Percentiles rank a stretch among this genome's conserved stretches.
Evolutionary conservation across 2,888 invertebrate species (phyloP).

Genomic region (Netelia fuscicornis): DNA sequence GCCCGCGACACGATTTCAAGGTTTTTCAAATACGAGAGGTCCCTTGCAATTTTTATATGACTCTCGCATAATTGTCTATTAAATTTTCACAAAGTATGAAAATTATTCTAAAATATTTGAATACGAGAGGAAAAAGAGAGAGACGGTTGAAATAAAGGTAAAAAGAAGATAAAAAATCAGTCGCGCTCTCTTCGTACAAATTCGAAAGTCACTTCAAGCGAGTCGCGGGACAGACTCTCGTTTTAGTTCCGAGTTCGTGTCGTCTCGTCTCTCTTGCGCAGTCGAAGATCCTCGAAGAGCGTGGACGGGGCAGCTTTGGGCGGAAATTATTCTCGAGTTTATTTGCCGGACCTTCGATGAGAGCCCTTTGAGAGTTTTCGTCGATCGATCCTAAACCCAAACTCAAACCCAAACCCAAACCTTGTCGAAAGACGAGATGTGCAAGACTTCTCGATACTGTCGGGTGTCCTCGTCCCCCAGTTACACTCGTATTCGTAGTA

Average conservation of each 20-base stretch:
- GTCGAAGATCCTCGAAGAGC: background rate
- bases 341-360: background rate
- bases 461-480: background rate
- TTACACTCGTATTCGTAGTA: too few species aligned
- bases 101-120: slow-evolving; percentile 8
- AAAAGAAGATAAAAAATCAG: slow-evolving; percentile 13
- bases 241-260: background rate
- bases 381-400: background rate
- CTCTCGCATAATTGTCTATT: background rate
- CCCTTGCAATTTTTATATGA: background rate
- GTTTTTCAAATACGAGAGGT: background rate
- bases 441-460: background rate
- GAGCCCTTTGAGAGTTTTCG: background rate
- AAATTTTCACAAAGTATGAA: background rate
- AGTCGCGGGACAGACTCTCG: slow-evolving; percentile 7
- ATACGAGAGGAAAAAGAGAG: background rate
- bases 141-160: background rate
- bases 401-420: background rate
- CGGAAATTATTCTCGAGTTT: background rate
- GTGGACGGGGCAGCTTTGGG: background rate
- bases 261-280: background rate
- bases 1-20: background rate
- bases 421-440: background rate
- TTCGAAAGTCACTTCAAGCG: slow-evolving; percentile 23
- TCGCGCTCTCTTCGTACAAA: slow-evolving; percentile 5